phyloP scores from a whole-genome alignment of 2,888 invertebrate species.

The Leucophenga maculata region DNA sequence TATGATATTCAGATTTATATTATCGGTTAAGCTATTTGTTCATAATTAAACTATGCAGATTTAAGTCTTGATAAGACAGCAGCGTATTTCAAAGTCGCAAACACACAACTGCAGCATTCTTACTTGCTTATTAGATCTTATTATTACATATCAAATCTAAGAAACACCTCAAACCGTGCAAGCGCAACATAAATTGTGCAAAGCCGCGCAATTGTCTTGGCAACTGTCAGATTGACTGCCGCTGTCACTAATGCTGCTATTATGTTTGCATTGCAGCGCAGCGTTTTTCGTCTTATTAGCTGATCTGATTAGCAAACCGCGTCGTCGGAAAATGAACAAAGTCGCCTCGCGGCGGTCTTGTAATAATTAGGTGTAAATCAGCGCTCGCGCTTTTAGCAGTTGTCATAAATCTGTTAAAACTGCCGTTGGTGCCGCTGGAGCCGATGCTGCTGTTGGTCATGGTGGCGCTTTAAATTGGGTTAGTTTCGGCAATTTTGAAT shows the following conservation, averaged over 20 bases:
- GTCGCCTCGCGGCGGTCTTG: conserved; percentile 10
- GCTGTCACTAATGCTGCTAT: not conserved
- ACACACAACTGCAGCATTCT: too few species aligned
- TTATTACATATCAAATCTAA: too few species aligned
- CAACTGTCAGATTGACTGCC: not conserved
- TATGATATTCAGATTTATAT: too few species aligned
- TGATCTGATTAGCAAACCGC: not conserved
- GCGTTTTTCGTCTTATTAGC: not conserved
- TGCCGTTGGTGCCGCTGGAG: too few species aligned
- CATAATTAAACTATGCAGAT: too few species aligned
- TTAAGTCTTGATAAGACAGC: too few species aligned
- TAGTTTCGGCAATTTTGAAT: not conserved
- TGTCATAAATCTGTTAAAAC: conserved; percentile 3
- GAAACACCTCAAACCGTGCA: conserved; percentile 21
- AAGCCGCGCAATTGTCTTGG: conserved; percentile 3
- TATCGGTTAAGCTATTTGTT: too few species aligned
- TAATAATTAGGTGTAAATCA: conserved; percentile 40
- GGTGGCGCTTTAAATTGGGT: conserved; percentile 3
- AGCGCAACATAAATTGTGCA: conserved; percentile 19
- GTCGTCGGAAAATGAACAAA: not conserved
- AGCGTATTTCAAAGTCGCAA: too few species aligned
- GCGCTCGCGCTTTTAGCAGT: conserved; percentile 27
- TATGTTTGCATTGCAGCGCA: not conserved
- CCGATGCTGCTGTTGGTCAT: not conserved
- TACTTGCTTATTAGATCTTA: too few species aligned